Percentiles rank a stretch among this genome's conserved stretches.
phyloP scores from a whole-genome alignment of 2,888 invertebrate genomes.

The Stictocephala bisonia region DNA sequence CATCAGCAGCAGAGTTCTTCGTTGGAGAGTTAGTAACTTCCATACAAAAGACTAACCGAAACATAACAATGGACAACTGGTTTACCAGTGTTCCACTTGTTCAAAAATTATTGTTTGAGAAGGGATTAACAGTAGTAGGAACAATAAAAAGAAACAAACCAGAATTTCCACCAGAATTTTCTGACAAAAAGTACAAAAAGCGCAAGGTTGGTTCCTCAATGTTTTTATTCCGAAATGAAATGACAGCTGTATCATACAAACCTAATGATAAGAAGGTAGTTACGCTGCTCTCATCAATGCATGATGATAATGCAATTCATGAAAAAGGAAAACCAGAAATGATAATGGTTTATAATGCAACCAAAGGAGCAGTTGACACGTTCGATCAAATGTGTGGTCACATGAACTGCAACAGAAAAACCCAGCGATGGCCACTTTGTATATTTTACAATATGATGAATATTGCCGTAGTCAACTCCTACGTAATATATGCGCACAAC shows the following conservation, averaged over 20 bases:
- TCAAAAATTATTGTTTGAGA: constrained; percentile 13
- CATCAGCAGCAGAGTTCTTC: constrained; percentile 34
- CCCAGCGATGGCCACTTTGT: constrained; percentile 32
- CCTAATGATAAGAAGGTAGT: constrained; percentile 28
- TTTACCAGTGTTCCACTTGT: constrained; percentile 36
- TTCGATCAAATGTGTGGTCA: constrained; percentile 43
- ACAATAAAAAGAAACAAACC: constrained; percentile 9
- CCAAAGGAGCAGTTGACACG: constrained; percentile 30
- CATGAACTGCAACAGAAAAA: constrained; percentile 33
- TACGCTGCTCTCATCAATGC: constrained; percentile 11
- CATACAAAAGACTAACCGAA: constrained; percentile 21
- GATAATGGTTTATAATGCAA: constrained; percentile 34
- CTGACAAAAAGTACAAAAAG: neutral
- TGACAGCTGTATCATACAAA: constrained; percentile 30
- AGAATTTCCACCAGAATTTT: constrained; percentile 18
- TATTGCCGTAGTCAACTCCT: constrained; percentile 18
- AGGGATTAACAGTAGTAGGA: constrained; percentile 14
- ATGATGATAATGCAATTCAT: constrained; percentile 4
- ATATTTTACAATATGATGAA: constrained; percentile 15
- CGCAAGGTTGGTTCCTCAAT: constrained; percentile 18
- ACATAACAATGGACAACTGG: constrained; percentile 37
- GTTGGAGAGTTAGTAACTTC: constrained; percentile 40
- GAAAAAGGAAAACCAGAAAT: constrained; percentile 29
- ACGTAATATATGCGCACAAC: constrained; percentile 22
- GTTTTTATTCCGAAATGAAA: constrained; percentile 20